Conservation (phyloP, 2,797 vertebrate genomes). For the Eospalax fontanierii region DNA sequence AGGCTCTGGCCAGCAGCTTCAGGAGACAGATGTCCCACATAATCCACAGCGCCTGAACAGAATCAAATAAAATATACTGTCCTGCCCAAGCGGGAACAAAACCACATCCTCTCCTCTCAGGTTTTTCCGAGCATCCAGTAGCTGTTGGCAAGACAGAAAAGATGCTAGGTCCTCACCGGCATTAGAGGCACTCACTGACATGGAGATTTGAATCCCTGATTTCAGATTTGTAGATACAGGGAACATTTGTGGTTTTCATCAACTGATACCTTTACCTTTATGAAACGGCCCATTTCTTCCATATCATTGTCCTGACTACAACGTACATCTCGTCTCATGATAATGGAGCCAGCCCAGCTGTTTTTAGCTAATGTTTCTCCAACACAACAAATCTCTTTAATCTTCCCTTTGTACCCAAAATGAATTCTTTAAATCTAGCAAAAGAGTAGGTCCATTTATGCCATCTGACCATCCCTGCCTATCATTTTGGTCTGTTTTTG, state of each 20-base stretch:
- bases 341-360: neutral
- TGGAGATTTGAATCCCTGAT: too few species aligned
- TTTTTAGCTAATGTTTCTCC: too few species aligned
- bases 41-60: fast-evolving
- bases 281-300: neutral
- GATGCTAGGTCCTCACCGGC: neutral
- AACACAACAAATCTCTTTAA: too few species aligned
- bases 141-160: neutral
- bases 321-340: neutral
- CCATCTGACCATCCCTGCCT: too few species aligned
- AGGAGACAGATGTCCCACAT: fast-evolving
- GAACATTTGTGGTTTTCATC: neutral
- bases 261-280: neutral
- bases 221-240: too few species aligned
- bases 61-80: fast-evolving
- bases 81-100: fast-evolving
- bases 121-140: neutral
- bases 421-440: too few species aligned
- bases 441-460: too few species aligned
- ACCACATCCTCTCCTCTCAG: neutral
- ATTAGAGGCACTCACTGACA: too few species aligned
- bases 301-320: neutral
- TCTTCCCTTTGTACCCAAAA: too few species aligned
- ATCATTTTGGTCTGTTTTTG: too few species aligned
- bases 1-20: neutral